A percentile compares a stretch with the other conserved stretches of the same genome.
These are phyloP conservation scores for Notamacropus eugenii DNA, from an alignment of 2,797 vertebrate species.

Conservation along the genomic window DNA sequence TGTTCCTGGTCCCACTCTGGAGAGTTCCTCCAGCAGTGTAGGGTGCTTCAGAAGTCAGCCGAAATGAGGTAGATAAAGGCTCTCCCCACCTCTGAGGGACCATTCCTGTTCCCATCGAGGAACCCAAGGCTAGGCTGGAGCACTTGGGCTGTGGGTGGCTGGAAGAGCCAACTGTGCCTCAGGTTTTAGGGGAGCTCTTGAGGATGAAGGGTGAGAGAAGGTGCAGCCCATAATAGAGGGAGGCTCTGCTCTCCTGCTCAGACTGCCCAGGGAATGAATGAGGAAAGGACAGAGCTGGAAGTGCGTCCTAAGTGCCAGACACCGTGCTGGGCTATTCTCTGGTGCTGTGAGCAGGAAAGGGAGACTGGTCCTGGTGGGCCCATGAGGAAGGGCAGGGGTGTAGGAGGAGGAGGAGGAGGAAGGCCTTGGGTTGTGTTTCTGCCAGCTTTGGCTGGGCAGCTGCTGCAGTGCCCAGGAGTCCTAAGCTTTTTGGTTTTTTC, in stretches of 20 bases:
- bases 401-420: conserved; percentile 14
- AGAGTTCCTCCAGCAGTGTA: not conserved
- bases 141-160: not conserved
- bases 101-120: not conserved
- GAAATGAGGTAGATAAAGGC: not conserved
- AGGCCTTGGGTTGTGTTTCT: conserved; percentile 20
- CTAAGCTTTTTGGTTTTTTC: conserved; percentile 79
- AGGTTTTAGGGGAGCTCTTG: not conserved
- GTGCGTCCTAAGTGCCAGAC: no score
- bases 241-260: not conserved
- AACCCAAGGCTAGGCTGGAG: not conserved
- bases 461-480: conserved; percentile 56
- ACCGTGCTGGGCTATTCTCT: not conserved
- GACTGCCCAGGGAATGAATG: no score
- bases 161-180: not conserved
- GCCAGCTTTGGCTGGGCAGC: conserved; percentile 38
- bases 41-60: not conserved
- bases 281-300: no score
- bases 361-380: not conserved
- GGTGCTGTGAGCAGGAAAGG: conserved; percentile 5
- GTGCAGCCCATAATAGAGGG: conserved; percentile 13
- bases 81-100: not conserved
- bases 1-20: not conserved
- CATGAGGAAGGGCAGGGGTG: not conserved
- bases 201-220: not conserved